Percentiles rank a stretch among this genome's conserved stretches.
Evolutionary conservation across 2,113 vertebrate species (phyloP).

Genomic region (Percopsis transmontana): DNA sequence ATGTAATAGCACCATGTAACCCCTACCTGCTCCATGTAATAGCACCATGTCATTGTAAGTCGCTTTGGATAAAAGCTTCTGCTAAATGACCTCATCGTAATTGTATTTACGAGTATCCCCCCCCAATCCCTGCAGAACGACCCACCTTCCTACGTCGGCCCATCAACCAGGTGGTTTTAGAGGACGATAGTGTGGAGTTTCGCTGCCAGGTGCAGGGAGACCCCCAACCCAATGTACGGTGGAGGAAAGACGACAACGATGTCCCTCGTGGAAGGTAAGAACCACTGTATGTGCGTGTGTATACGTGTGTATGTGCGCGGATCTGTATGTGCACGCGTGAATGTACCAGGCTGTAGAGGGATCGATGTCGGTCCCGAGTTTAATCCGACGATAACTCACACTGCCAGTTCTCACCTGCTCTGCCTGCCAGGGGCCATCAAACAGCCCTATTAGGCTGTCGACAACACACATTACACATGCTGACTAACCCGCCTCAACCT

Average conservation of each 20-base stretch:
- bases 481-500: slow-evolving; percentile 3
- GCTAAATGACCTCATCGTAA: too few species aligned
- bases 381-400: slow-evolving; percentile 41
- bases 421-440: slow-evolving; percentile 29
- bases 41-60: too few species aligned
- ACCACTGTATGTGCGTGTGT: not conserved
- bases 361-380: slow-evolving; percentile 21
- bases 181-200: slow-evolving; percentile 94
- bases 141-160: slow-evolving; percentile 93
- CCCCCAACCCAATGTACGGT: slow-evolving; percentile 91
- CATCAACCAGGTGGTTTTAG: slow-evolving; percentile 97
- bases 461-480: slow-evolving; percentile 33
- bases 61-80: too few species aligned
- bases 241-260: slow-evolving; percentile 94
- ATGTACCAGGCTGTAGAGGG: not conserved
- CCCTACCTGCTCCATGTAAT: too few species aligned
- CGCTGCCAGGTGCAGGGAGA: slow-evolving; percentile 97
- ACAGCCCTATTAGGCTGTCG: slow-evolving; percentile 37
- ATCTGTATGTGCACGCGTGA: not conserved
- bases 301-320: not conserved
- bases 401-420: slow-evolving; percentile 35
- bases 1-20: too few species aligned
- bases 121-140: slow-evolving; percentile 80
- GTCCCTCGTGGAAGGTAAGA: slow-evolving; percentile 90
- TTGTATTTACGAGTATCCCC: too few species aligned